phyloP scores from a whole-genome alignment of 1,140 invertebrate species.

The Paraescarpia echinospica region DNA sequence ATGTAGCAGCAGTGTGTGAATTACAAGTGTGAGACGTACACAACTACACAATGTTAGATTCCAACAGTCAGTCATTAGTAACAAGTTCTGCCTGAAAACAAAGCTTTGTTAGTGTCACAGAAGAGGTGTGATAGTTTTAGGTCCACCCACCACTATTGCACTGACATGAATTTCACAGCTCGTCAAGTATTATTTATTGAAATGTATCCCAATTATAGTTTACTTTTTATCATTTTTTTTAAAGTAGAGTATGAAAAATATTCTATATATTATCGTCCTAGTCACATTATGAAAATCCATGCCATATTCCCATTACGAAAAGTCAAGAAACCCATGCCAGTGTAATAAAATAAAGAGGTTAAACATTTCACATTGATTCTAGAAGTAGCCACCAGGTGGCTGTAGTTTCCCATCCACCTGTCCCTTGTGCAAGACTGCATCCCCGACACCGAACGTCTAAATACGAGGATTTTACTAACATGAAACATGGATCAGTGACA shows the following conservation, averaged over 20 bases:
- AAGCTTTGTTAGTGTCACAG: neutral
- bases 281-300: neutral
- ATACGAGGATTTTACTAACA: neutral
- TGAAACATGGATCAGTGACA: neutral
- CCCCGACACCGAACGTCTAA: neutral
- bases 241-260: neutral
- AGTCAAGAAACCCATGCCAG: neutral
- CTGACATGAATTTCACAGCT: neutral
- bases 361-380: neutral
- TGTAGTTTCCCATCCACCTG: neutral
- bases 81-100: neutral
- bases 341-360: neutral
- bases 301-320: no score
- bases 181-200: neutral
- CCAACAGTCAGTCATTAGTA: neutral
- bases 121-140: neutral
- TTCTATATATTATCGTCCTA: neutral
- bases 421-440: neutral
- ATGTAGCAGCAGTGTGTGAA: neutral
- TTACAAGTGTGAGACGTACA: neutral
- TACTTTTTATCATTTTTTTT: neutral
- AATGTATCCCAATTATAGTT: no score
- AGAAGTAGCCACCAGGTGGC: neutral
- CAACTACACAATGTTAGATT: neutral
- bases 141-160: neutral